These are phyloP conservation scores for Melinaea menophilus DNA, from an alignment of 2,888 invertebrate species.

Conservation along the genomic window DNA sequence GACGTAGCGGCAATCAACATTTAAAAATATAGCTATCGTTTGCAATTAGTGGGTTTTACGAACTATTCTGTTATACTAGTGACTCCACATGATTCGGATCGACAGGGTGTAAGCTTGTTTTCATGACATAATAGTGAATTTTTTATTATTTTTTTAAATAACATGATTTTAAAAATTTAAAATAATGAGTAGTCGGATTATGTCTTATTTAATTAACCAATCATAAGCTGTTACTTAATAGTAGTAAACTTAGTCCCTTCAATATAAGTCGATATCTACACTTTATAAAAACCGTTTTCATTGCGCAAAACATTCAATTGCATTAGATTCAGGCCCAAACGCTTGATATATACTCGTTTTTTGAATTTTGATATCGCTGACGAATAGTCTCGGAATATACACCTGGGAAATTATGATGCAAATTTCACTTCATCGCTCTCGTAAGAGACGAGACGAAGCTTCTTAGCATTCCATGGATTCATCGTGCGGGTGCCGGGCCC, in stretches of 20 bases:
- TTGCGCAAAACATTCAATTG: constrained; percentile 8
- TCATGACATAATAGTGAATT: not conserved
- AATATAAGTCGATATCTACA: not conserved
- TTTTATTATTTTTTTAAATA: too few relatives aligned
- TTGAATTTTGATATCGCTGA: constrained; percentile 64
- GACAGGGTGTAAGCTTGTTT: not conserved
- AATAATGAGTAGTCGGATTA: too few relatives aligned
- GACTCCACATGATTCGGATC: not conserved
- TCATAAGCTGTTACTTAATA: too few relatives aligned
- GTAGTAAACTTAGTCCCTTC: too few relatives aligned
- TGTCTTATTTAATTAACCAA: too few relatives aligned
- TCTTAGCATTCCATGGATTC: too few relatives aligned
- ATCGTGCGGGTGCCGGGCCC: too few relatives aligned
- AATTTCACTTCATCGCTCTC: constrained; percentile 61
- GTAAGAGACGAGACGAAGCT: too few relatives aligned
- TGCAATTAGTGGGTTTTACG: constrained; percentile 66
- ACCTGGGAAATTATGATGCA: constrained; percentile 77
- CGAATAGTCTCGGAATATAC: constrained; percentile 60
- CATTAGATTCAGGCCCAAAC: constrained; percentile 17
- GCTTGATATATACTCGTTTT: constrained; percentile 35
- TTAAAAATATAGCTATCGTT: constrained; percentile 59
- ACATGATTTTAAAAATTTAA: too few relatives aligned
- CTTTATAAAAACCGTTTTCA: not conserved
- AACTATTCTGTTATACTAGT: constrained; percentile 31
- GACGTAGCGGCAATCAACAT: constrained; percentile 59